Percentiles rank a stretch among this genome's conserved stretches.
Conservation (phyloP, 2,113 vertebrate species). For the Heterotis niloticus region DNA sequence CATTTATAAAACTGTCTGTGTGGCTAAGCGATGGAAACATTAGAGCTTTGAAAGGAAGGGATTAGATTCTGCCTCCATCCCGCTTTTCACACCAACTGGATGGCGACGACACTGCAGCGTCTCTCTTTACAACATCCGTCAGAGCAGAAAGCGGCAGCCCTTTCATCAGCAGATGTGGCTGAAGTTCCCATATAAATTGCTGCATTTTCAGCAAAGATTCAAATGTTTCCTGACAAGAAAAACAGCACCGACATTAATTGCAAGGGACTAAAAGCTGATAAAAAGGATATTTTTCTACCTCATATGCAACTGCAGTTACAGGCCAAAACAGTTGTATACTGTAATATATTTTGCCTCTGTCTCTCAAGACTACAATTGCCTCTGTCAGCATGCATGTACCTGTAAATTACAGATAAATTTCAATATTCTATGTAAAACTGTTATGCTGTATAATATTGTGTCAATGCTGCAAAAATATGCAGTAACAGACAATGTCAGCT, state of each 20-base stretch:
- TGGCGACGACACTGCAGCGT: too few species aligned
- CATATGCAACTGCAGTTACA: not conserved
- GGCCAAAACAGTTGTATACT: too few species aligned
- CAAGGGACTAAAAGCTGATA: slow-evolving; percentile 19
- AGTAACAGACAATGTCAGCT: slow-evolving; percentile 30
- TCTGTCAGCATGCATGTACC: slow-evolving; percentile 46
- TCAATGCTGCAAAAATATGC: slow-evolving; percentile 44
- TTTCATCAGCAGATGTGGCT: slow-evolving; percentile 4
- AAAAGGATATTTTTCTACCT: not conserved
- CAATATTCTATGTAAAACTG: slow-evolving; percentile 17
- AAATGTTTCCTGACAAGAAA: slow-evolving; percentile 35
- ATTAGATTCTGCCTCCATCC: too few species aligned
- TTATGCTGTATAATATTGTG: slow-evolving; percentile 40
- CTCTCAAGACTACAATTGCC: too few species aligned
- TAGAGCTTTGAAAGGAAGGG: too few species aligned
- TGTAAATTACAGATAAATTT: slow-evolving; percentile 48
- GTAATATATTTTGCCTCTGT: too few species aligned
- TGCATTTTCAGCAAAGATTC: slow-evolving; percentile 50
- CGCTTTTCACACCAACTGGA: too few species aligned
- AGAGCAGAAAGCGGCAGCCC: too few species aligned
- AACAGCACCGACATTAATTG: slow-evolving; percentile 57
- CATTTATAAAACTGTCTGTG: too few species aligned
- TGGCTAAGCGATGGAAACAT: too few species aligned
- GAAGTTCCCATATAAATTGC: slow-evolving; percentile 35
- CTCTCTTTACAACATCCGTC: too few species aligned